Base-by-base conservation (phyloP, 2,888 invertebrate species). In the Drosophila paracracens region DNA sequence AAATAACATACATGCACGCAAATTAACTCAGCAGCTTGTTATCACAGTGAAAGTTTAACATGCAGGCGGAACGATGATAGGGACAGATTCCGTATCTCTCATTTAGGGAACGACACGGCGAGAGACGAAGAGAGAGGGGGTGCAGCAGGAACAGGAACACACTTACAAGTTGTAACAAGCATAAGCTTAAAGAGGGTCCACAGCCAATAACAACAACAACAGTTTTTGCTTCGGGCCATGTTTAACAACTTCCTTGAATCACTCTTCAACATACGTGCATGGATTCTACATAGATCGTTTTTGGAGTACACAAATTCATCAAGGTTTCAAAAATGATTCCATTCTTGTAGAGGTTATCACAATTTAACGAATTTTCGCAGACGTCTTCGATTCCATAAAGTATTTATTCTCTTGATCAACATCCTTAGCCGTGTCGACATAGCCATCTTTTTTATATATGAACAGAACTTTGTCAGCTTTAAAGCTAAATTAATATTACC, bases 1-100 rank as follows among this genome's bases (percentile, higher is more conserved):
- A 79, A 88, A 83, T 86, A 86, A 81, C 89, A 50, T 66, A 40
- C 69, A 57, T 72, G 65, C 83, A 83, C 83, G 83, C 89, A 81
- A 85, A 88, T 86, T 80, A 74, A 67, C 65, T 54, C 56, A 64
- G 43, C 36, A 33, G 36, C 53, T 29, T 46, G 2, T 25, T 16
- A 46, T 43, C 50, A 31, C 54, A 77, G 68, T 68, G 81, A 83
- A 83, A 83, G 80, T 82, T 71, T 56, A 76, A 80, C 76, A 80
- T 8, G 25, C 18, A 29, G 13, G 38, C 38, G 54, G 10, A 29
- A n/a, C 6, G 27, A 2, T 21, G 4, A 56, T n/a, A 27, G 10
- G 8, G 4, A 21, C 46, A 16, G 21, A 46, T 46, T 4, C 6
- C 13, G 43, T 7, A 33, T 33, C 10, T 33, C 10, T 10, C 36